Base-by-base conservation (phyloP, 1,140 invertebrate genomes). In the Microplitis mediator region DNA sequence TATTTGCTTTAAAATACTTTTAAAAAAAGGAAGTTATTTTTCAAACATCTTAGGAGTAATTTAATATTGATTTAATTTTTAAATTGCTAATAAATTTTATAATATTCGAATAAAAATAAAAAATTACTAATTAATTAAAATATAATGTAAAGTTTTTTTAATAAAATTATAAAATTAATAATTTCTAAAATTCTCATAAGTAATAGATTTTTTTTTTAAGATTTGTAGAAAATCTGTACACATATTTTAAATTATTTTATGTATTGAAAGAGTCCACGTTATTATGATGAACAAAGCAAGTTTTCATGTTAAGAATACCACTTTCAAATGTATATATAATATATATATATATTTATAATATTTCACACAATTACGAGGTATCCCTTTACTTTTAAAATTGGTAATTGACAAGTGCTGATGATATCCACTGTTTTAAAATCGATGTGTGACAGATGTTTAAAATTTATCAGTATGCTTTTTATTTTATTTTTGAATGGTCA, bases 191-290 rank as follows among this genome's bases (percentile, higher is more conserved):
- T 45, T 45, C 39, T 45, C 39, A 45, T 45, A 45, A 45, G 39
- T 45, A 45, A 45, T 64, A 14, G 51, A 34, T 52, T 54, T 61
- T 69, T 67, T 36, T 64, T 60, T 70, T 72, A 66, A 74, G 35
- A 45, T 64, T 75, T 76, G 79, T 82, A 83, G 77, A 83, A 83
- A 84, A 84, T 79, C 70, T 80, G 79, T 84, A 84, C 82, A 75
- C 31, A 72, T 75, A 23, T 23, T 0, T 23, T 23, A 72, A 75
- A 71, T 36, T 64, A 75, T 75, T 75, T 50, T 69, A 75, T 70
- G 34, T 72, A 65, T 70, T 51, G 70, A 72, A 66, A 73, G 51
- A 58, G 39, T 71, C 39, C 34, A 13, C 50, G 39, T 68, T 9
- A 36, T 67, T 35, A 16, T 52, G 32, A 32, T 31, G 54, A 56